Conservation (phyloP, 2,113 vertebrate species). For the Neotragus pygmaeus region DNA sequence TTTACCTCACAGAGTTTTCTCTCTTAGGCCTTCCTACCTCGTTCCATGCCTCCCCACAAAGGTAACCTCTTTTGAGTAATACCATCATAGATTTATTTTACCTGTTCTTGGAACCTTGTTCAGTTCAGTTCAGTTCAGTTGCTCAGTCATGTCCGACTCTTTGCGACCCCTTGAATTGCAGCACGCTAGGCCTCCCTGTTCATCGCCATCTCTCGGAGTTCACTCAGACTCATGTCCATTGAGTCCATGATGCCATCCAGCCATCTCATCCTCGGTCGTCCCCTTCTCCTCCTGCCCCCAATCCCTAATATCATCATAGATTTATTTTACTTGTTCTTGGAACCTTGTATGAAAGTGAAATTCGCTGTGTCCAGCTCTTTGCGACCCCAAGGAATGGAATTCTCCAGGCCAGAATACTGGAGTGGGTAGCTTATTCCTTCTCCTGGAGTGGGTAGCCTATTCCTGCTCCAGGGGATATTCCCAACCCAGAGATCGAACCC, state of each 20-base stretch:
- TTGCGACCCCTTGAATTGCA: too few relatives aligned
- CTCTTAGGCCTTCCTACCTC: background rate
- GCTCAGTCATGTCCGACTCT: background rate
- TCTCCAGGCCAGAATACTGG: background rate
- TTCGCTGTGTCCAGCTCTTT: background rate
- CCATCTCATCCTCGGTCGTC: too few relatives aligned
- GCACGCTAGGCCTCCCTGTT: too few relatives aligned
- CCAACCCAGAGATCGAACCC: background rate
- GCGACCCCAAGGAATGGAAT: background rate
- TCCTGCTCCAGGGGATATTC: background rate
- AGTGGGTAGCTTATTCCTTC: too few relatives aligned
- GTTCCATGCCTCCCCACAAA: background rate
- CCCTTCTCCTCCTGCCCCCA: too few relatives aligned
- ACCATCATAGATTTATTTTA: background rate
- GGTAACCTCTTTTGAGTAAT: background rate
- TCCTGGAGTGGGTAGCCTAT: background rate
- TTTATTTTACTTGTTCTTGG: background rate
- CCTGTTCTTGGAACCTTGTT: background rate
- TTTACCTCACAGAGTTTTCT: background rate
- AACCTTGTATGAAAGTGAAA: background rate
- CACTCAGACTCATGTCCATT: too few relatives aligned
- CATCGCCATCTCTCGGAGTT: too few relatives aligned
- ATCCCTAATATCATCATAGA: background rate
- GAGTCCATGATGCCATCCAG: too few relatives aligned
- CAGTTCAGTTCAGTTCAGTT: too few relatives aligned